These are phyloP conservation scores for Characodon lateralis DNA, from an alignment of 2,797 vertebrate species.

Conservation along the genomic window DNA sequence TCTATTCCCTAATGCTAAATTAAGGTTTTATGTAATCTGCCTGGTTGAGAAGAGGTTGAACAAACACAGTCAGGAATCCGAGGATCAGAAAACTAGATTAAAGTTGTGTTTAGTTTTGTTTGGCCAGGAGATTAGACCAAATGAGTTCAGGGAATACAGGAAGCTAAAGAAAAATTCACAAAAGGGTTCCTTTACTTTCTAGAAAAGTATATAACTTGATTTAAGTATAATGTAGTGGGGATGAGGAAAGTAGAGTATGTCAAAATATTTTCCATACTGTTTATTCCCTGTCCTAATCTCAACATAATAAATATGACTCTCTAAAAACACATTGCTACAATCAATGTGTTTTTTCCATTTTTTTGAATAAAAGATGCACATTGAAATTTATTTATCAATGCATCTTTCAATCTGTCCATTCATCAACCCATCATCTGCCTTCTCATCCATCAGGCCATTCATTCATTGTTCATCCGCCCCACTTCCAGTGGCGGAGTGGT, in stretches of 20 bases:
- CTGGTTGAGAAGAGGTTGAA: constrained; percentile 57
- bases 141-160: neutral
- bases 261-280: neutral
- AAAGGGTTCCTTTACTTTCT: neutral
- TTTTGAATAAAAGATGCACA: neutral
- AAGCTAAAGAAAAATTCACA: accelerated
- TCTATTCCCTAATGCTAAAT: constrained; percentile 42
- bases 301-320: neutral
- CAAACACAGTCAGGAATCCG: constrained; percentile 42
- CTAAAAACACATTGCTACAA: neutral
- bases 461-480: neutral
- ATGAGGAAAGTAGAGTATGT: no score
- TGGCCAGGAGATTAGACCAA: constrained; percentile 24
- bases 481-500: no score
- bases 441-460: neutral
- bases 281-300: neutral
- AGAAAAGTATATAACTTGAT: neutral
- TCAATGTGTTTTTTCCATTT: neutral
- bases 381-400: neutral
- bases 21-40: constrained; percentile 29
- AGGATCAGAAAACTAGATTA: constrained; percentile 31
- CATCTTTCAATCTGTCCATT: neutral
- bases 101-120: constrained; percentile 30
- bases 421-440: neutral
- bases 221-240: neutral